phyloP scores from a whole-genome alignment of 2,113 vertebrate species.

The Peucedramus taeniatus region DNA sequence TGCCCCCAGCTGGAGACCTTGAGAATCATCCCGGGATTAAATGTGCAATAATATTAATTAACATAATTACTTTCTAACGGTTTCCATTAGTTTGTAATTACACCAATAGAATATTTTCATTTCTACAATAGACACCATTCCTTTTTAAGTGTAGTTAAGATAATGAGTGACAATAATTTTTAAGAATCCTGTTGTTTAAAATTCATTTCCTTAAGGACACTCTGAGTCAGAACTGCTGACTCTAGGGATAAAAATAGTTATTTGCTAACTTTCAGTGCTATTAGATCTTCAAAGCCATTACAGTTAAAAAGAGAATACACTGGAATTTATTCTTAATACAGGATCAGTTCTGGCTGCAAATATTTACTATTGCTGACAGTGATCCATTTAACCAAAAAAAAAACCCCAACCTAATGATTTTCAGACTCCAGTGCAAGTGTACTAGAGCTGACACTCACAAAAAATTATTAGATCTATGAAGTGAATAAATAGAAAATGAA shows the following conservation, averaged over 20 bases:
- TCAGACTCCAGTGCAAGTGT: neutral
- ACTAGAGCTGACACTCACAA: neutral
- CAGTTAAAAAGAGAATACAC: neutral
- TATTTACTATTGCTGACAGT: neutral
- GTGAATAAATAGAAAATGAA: neutral
- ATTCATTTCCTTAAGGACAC: neutral
- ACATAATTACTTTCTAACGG: neutral
- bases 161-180: neutral
- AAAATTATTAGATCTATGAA: neutral
- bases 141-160: neutral
- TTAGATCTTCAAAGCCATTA: neutral
- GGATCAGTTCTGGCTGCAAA: neutral
- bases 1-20: conserved; percentile 39
- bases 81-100: neutral
- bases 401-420: neutral
- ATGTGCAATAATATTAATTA: neutral
- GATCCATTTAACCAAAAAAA: neutral
- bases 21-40: neutral
- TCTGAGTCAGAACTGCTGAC: neutral
- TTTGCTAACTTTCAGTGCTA: conserved; percentile 15
- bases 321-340: neutral
- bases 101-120: neutral
- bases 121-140: neutral
- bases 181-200: neutral
- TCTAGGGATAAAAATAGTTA: conserved; percentile 12